Conservation (phyloP, 2,888 invertebrate genomes). For the Aphelenchoides bicaudatus region DNA sequence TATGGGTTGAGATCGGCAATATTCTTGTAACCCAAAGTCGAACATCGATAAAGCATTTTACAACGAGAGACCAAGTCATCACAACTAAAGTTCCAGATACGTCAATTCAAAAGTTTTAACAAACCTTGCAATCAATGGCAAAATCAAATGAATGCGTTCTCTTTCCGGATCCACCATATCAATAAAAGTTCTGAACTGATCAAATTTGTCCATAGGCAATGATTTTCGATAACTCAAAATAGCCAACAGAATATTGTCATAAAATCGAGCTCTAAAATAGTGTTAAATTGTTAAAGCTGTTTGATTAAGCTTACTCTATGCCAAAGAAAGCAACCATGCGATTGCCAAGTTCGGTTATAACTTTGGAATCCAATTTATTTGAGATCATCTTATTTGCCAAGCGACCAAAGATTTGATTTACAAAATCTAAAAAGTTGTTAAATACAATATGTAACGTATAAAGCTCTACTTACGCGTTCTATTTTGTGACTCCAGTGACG, state of each 20-base stretch:
- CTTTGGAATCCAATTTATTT: constrained; percentile 26
- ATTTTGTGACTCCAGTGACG: too few species aligned
- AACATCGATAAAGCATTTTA: constrained; percentile 34
- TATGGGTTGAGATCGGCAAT: constrained; percentile 31
- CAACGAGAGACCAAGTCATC: constrained; percentile 30
- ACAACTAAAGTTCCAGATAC: constrained; percentile 26
- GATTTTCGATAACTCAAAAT: constrained; percentile 35
- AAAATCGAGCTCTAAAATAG: constrained; percentile 31
- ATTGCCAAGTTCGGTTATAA: not conserved
- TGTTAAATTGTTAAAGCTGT: constrained; percentile 16
- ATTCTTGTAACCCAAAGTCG: constrained; percentile 38
- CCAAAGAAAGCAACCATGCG: constrained; percentile 1
- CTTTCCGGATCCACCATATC: constrained; percentile 42
- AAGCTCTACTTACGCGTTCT: too few species aligned
- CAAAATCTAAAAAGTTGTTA: not conserved
- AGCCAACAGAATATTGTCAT: constrained; percentile 38
- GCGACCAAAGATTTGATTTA: not conserved
- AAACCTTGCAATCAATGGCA: constrained; percentile 38
- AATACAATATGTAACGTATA: not conserved
- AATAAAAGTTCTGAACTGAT: constrained; percentile 36
- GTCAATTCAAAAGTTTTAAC: not conserved
- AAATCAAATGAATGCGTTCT: constrained; percentile 39
- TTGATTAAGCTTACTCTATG: not conserved
- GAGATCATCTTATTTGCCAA: constrained; percentile 34
- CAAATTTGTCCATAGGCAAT: constrained; percentile 24